Percentiles rank a stretch among this genome's conserved stretches.
Evolutionary conservation across 1,140 invertebrate species (phyloP).

Genomic region (Lucilia sericata): DNA sequence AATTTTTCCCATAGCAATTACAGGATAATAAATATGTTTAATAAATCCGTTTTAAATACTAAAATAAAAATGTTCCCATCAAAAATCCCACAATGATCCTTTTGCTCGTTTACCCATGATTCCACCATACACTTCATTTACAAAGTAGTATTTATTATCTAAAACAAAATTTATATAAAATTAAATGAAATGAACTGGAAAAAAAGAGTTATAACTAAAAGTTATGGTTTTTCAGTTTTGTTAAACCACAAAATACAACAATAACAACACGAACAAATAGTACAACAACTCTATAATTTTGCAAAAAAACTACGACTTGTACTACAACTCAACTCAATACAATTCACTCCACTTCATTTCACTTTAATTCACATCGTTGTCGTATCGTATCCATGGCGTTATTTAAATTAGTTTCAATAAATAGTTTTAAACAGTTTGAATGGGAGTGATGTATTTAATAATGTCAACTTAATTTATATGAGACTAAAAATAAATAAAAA

Average conservation of each 20-base stretch:
- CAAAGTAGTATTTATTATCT: too few relatives aligned
- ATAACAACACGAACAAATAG: too few relatives aligned
- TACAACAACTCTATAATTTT: neutral
- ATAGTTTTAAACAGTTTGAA: constrained; percentile 29
- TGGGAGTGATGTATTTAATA: constrained; percentile 27
- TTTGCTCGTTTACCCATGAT: neutral
- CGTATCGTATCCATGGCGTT: neutral
- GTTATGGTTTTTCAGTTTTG: constrained; percentile 20
- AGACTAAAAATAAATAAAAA: constrained; percentile 8
- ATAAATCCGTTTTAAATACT: neutral
- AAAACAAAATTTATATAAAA: neutral
- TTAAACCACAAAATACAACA: neutral
- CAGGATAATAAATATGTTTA: neutral
- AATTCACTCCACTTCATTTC: neutral
- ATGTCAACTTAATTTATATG: constrained; percentile 29
- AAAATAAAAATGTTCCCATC: constrained; percentile 7
- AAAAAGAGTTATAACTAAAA: constrained; percentile 13
- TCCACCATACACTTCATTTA: constrained; percentile 8
- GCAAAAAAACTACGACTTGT: neutral
- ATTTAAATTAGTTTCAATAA: constrained; percentile 27
- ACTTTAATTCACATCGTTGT: neutral
- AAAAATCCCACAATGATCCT: neutral
- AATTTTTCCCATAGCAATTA: too few relatives aligned
- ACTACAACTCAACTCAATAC: neutral
- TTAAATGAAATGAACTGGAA: neutral